Base-by-base conservation (phyloP, 2,888 invertebrate genomes). In the Atrina japonica region DNA sequence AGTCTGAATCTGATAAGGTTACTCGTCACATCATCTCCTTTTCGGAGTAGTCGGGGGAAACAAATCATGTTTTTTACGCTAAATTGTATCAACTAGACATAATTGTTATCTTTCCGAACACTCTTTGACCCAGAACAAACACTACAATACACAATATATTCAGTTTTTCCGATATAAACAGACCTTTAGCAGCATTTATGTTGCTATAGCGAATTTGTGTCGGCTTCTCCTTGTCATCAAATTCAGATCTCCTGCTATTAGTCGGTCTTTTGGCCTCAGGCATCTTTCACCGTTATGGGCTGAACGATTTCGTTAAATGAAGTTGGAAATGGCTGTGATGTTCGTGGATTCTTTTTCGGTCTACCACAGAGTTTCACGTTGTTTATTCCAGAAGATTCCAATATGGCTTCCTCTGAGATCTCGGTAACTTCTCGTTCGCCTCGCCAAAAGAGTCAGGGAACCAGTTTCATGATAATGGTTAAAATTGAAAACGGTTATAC, bases 131-230 rank as follows among this genome's bases (percentile, higher is more conserved):
- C 53, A 53, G 53, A 30, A 5, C 5, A 18, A 18, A 18, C 50
- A 5, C 50, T 23, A 27, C 21, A 21, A 50, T n/a, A n/a, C n/a
- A n/a, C n/a, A n/a, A n/a, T n/a, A n/a, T n/a, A n/a, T n/a, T n/a
- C n/a, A n/a, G 35, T 7, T 7, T 35, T 35, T 11, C 5, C 16
- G 1, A 50, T 18, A 3, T 52, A 70, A 80, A 80, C 78, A 74
- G 76, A 97, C 98, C 97, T 95, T 98, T 99, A 66, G 98, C 99
- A 88, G 99, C 99, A 91, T 95, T 95, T 86, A 99, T 98, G 91
- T 99, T 99, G 90, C 98, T 98, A 81, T 93, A 93, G 66, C 98
- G 94, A 88, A 99, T 97, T 92, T 98, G 97, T 49, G 94, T 93
- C 52, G 99, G 98, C 92, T 99, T 99, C 69, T 92, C 92, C 84